Percentiles rank a stretch among this genome's conserved stretches.
Evolutionary conservation across 2,888 invertebrate genomes (phyloP).

Genomic region (Yponomeuta plumbellus): DNA sequence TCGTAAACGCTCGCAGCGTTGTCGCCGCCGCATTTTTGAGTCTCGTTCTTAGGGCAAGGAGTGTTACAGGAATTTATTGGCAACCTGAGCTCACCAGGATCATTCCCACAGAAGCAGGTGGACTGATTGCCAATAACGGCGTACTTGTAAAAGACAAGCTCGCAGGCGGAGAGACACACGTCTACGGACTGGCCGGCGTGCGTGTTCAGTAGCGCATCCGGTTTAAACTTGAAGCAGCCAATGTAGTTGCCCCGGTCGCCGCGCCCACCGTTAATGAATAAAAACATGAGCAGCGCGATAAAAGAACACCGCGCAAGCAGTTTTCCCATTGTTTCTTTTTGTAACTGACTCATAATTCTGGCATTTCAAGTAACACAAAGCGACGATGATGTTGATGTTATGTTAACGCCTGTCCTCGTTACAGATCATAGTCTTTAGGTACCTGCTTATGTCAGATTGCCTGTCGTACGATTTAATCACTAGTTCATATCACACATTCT

Average conservation of each 20-base stretch:
- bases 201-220: conserved; percentile 53
- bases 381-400: conserved; percentile 17
- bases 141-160: conserved; percentile 64
- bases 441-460: neutral
- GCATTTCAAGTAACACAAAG: conserved; percentile 7
- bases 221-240: conserved; percentile 56
- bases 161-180: conserved; percentile 64
- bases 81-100: conserved; percentile 57
- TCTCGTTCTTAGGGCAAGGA: conserved; percentile 78
- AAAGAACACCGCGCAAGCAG: conserved; percentile 14
- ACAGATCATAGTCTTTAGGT: neutral
- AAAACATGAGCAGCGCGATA: conserved; percentile 26
- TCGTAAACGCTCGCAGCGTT: conserved; percentile 81
- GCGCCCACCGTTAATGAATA: conserved; percentile 30
- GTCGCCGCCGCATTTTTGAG: conserved; percentile 80
- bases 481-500: neutral
- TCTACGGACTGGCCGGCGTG: conserved; percentile 69
- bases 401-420: conserved; percentile 11
- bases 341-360: conserved; percentile 10
- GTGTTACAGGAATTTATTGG: conserved; percentile 68
- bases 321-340: conserved; percentile 22
- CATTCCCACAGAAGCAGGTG: conserved; percentile 65
- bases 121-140: conserved; percentile 63
- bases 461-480: neutral
- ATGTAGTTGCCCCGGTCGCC: conserved; percentile 63